These are phyloP conservation scores for Arge pagana DNA, from an alignment of 2,888 invertebrate genomes.

Conservation along the genomic window DNA sequence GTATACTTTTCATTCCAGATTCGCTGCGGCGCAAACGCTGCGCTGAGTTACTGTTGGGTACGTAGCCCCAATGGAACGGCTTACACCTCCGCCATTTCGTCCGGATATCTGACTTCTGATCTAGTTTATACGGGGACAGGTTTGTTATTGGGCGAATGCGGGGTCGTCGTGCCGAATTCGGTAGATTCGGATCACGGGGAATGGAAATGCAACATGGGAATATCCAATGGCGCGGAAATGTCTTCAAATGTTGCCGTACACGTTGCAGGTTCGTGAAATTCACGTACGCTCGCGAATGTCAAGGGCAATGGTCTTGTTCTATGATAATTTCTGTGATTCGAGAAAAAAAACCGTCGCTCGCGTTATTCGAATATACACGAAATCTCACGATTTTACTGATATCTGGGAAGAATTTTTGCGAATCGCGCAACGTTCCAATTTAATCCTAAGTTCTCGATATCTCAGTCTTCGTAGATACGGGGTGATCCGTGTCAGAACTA, in stretches of 20 bases:
- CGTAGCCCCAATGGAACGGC: conserved; percentile 46
- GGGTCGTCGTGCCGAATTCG: conserved; percentile 37
- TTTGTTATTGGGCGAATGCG: conserved; percentile 44
- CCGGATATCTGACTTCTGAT: conserved; percentile 9
- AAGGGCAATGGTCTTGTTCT: too few relatives aligned
- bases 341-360: too few relatives aligned
- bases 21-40: conserved; percentile 37
- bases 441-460: too few relatives aligned
- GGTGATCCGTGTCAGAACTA: too few relatives aligned
- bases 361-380: too few relatives aligned
- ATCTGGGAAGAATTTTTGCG: too few relatives aligned
- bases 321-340: too few relatives aligned
- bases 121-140: conserved; percentile 41
- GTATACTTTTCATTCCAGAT: conserved; percentile 36
- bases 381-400: too few relatives aligned
- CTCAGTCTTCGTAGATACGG: too few relatives aligned
- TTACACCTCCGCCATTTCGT: conserved; percentile 34
- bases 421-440: too few relatives aligned
- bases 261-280: conserved; percentile 41
- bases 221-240: conserved; percentile 37
- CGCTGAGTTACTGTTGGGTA: conserved; percentile 48
- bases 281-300: too few relatives aligned
- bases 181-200: conserved; percentile 38
- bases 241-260: conserved; percentile 35
- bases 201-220: conserved; percentile 48